Percentiles rank a stretch among this genome's conserved stretches.
phyloP scores from a whole-genome alignment of 2,888 invertebrate species.

The Spisula subtruncata region DNA sequence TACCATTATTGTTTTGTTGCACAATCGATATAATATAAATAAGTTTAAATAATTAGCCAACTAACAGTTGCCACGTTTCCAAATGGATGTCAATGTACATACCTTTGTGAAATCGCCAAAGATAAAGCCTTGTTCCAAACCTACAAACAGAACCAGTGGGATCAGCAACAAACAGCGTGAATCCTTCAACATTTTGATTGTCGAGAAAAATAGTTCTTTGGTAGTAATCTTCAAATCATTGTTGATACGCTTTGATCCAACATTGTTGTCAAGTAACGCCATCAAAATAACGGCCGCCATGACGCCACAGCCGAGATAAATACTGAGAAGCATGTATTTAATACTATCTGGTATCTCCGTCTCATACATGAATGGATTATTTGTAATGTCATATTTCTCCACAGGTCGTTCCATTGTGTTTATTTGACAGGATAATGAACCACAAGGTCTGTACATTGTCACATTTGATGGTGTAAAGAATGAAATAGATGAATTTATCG shows the following conservation, averaged over 20 bases:
- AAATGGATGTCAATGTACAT: slow-evolving; percentile 7
- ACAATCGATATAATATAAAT: too few species aligned
- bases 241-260: slow-evolving; percentile 74
- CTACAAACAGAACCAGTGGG: slow-evolving; percentile 85
- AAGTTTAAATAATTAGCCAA: too few species aligned
- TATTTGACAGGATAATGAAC: slow-evolving; percentile 75
- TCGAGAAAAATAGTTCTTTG: slow-evolving; percentile 81
- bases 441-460: slow-evolving; percentile 68
- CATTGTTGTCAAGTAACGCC: slow-evolving; percentile 81
- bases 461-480: slow-evolving; percentile 46
- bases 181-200: slow-evolving; percentile 83
- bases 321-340: slow-evolving; percentile 82
- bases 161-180: slow-evolving; percentile 84
- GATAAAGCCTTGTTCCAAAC: slow-evolving; percentile 86
- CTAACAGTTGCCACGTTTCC: too few species aligned
- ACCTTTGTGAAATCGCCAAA: slow-evolving; percentile 87
- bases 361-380: slow-evolving; percentile 54
- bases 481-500: slow-evolving; percentile 27
- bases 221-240: slow-evolving; percentile 75
- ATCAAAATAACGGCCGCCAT: slow-evolving; percentile 83
- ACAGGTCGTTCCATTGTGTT: slow-evolving; percentile 51
- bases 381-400: slow-evolving; percentile 67
- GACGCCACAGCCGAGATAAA: slow-evolving; percentile 83
- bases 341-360: slow-evolving; percentile 77
- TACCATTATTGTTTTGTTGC: too few species aligned